Evolutionary conservation across 2,888 invertebrate species (phyloP).

Genomic region (Drosophila prostipennis): DNA sequence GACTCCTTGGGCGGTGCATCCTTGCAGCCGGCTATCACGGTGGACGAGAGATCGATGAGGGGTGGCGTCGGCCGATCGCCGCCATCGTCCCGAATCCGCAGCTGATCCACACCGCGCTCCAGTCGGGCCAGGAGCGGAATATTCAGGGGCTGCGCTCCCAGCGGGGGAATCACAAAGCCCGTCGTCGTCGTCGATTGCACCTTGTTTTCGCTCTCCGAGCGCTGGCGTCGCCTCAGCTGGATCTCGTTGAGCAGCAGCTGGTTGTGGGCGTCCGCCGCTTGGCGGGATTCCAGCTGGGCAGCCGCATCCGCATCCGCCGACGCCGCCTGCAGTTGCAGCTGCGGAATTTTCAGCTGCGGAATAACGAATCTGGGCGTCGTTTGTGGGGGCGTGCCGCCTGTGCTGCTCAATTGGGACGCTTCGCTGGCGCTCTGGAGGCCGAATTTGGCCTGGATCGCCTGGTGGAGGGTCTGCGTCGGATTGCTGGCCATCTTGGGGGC

Average conservation of each 20-base stretch:
- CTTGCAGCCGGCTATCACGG: slow-evolving; percentile 61
- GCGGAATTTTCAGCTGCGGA: slow-evolving; percentile 53
- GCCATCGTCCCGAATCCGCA: slow-evolving; percentile 39
- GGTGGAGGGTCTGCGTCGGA: slow-evolving; percentile 27
- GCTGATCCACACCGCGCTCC: slow-evolving; percentile 26
- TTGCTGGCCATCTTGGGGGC: slow-evolving; percentile 44
- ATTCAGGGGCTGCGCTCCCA: slow-evolving; percentile 43
- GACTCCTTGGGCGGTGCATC: slow-evolving; percentile 54
- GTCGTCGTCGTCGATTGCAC: too few relatives aligned
- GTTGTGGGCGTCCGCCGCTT: slow-evolving; percentile 45
- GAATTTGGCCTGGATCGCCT: slow-evolving; percentile 26
- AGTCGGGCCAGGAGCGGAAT: slow-evolving; percentile 54
- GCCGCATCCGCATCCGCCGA: slow-evolving; percentile 6
- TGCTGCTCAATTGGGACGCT: slow-evolving; percentile 15
- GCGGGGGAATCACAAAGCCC: slow-evolving; percentile 60
- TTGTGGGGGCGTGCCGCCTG: not conserved
- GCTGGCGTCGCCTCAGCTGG: slow-evolving; percentile 16
- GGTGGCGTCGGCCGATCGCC: slow-evolving; percentile 15
- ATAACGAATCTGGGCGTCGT: slow-evolving; percentile 16
- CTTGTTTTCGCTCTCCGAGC: not conserved
- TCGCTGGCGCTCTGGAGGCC: slow-evolving; percentile 40
- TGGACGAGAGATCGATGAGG: slow-evolving; percentile 76
- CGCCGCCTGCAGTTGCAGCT: slow-evolving; percentile 11
- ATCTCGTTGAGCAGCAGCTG: slow-evolving; percentile 52
- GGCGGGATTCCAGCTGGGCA: slow-evolving; percentile 36